Evolutionary conservation across 2,888 invertebrate genomes (phyloP).

Genomic region (Pyrrhia umbra): DNA sequence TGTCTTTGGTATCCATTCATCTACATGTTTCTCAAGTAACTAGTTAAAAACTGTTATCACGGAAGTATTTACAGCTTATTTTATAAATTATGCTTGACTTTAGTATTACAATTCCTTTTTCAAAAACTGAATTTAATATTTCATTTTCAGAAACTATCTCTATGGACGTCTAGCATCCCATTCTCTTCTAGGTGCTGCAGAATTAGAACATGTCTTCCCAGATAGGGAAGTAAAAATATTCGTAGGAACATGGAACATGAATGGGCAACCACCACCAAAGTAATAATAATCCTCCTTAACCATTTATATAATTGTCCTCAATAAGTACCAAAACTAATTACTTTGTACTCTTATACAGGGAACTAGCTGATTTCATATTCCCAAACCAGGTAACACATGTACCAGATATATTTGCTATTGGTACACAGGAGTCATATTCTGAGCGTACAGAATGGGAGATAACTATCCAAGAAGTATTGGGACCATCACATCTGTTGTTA

Average conservation of each 20-base stretch:
- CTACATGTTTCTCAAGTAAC: background rate
- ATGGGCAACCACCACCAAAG: conserved; percentile 96
- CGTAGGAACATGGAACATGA: conserved; percentile 99
- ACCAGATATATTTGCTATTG: conserved; percentile 97
- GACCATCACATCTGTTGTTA: conserved; percentile 97
- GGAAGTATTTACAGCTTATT: background rate
- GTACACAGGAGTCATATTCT: conserved; percentile 97
- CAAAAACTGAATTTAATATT: conserved; percentile 10
- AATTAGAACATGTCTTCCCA: conserved; percentile 96
- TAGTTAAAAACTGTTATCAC: background rate
- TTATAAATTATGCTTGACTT: background rate
- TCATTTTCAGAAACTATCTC: conserved; percentile 92
- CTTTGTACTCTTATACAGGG: conserved; percentile 85
- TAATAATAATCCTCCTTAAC: conserved; percentile 76
- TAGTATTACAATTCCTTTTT: background rate
- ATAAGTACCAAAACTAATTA: conserved; percentile 9
- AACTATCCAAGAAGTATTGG: conserved; percentile 97
- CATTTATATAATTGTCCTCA: background rate
- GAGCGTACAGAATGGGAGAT: conserved; percentile 97
- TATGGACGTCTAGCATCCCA: conserved; percentile 95
- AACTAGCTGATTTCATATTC: conserved; percentile 97
- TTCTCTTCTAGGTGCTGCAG: conserved; percentile 95
- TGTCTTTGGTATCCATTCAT: conserved; percentile 8
- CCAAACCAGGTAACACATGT: conserved; percentile 96
- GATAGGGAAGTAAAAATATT: conserved; percentile 96